Conservation (phyloP, 2,797 vertebrate genomes). For the Natrix natrix region DNA sequence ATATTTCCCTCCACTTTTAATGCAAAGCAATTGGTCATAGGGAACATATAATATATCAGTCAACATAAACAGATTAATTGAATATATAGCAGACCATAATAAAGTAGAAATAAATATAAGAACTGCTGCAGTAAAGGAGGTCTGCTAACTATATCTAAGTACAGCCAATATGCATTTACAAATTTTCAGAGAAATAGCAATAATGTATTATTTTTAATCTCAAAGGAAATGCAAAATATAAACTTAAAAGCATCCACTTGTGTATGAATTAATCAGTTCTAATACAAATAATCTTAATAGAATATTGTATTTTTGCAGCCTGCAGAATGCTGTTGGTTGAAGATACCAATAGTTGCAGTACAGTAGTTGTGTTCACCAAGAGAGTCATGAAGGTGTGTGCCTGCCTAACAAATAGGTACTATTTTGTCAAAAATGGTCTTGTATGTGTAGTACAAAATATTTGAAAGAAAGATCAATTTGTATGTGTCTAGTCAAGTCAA, state of each 20-base stretch:
- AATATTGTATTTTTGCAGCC: neutral
- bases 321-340: neutral
- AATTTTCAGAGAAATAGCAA: slow-evolving; percentile 33
- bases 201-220: neutral
- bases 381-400: neutral
- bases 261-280: neutral
- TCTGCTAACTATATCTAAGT: neutral
- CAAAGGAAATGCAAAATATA: neutral
- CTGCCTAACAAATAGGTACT: neutral
- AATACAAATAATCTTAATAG: neutral
- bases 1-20: slow-evolving; percentile 48
- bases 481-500: neutral
- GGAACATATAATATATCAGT: slow-evolving; percentile 56
- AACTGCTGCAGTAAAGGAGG: slow-evolving; percentile 47
- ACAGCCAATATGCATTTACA: neutral
- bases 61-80: slow-evolving; percentile 57
- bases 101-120: slow-evolving; percentile 40
- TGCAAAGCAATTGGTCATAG: slow-evolving; percentile 59
- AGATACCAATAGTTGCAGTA: neutral
- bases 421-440: neutral
- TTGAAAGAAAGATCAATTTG: neutral
- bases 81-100: slow-evolving; percentile 49
- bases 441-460: neutral
- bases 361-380: neutral
- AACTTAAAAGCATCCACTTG: neutral